phyloP scores from a whole-genome alignment of 2,797 vertebrate genomes.

The Molossus molossus region DNA sequence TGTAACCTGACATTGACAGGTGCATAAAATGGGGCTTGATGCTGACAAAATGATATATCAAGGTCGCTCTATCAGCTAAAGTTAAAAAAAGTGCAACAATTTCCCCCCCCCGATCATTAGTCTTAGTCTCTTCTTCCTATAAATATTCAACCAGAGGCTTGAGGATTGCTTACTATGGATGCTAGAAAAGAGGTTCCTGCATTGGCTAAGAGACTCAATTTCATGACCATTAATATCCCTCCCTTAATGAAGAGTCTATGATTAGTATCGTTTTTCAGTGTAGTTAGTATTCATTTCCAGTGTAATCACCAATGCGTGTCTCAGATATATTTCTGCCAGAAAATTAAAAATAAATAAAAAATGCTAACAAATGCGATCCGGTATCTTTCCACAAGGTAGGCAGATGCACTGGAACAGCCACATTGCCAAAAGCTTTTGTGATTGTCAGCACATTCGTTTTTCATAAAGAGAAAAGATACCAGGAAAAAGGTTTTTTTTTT shows the following conservation, averaged over 20 bases:
- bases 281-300: not conserved
- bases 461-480: not conserved
- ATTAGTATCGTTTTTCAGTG: not conserved
- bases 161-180: not conserved
- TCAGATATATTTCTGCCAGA: slow-evolving; percentile 20
- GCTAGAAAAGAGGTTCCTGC: not conserved
- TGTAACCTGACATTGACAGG: not conserved
- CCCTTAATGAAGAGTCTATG: not conserved
- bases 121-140: not conserved
- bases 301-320: not conserved
- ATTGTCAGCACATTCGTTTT: not conserved
- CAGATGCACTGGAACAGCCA: not conserved
- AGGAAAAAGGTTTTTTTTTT: not conserved
- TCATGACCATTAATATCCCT: not conserved
- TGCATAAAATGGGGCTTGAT: not conserved
- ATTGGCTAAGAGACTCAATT: not conserved
- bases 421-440: not conserved
- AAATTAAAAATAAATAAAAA: slow-evolving; percentile 54
- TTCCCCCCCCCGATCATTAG: not conserved
- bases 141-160: not conserved
- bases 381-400: not conserved
- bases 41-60: not conserved
- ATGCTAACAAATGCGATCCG: not conserved
- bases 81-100: not conserved
- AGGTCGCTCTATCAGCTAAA: not conserved